Base-by-base conservation (phyloP, 2,888 invertebrate genomes). In the Anthophora plumipes region DNA sequence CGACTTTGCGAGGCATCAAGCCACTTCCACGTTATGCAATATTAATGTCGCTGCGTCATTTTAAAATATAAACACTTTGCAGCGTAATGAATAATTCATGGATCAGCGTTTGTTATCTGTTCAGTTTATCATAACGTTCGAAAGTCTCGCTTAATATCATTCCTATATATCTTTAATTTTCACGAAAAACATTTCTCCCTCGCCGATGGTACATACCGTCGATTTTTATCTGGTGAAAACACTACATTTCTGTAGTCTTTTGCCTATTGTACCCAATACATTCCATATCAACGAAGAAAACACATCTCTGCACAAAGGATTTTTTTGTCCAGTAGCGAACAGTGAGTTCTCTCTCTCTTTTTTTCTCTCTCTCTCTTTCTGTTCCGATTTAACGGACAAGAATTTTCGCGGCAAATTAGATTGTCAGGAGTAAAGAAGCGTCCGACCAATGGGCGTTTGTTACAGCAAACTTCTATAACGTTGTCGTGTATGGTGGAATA, bases 31-130 rank as follows among this genome's bases (percentile, higher is more conserved):
- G 69, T 72, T 77, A 85, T 86, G 80, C 85, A 87, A 85, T 85
- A 85, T 86, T 86, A 81, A 86, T 86, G 87, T 63, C 68, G 64
- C 74, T 50, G 73, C 82, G 78, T 80, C 82, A 83, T 80, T 85
- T 85, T 81, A 80, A 85, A 86, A 86, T 86, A 85, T 83, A 86
- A 86, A 85, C 79, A 85, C 85, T 84, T 84, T 72, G 67, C 74
- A 37, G 57, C 67, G 82, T 41, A n/a, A 54, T 85, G 79, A 85
- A 85, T 85, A 84, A 85, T 85, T 79, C 85, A 85, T 79, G 25
- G 25, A 9, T 31, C 39, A 22, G n/a, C 71, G 72, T 75, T 82
- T 82, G 76, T 80, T 80, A 72, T 73, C 77, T 54, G 73, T 70
- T 67, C 68, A n/a, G 73, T 64, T 75, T 77, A 71, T 82, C 77